These are phyloP conservation scores for Embidobia sp. DNA, from an alignment of 2,888 invertebrate genomes.

Conservation along the genomic window DNA sequence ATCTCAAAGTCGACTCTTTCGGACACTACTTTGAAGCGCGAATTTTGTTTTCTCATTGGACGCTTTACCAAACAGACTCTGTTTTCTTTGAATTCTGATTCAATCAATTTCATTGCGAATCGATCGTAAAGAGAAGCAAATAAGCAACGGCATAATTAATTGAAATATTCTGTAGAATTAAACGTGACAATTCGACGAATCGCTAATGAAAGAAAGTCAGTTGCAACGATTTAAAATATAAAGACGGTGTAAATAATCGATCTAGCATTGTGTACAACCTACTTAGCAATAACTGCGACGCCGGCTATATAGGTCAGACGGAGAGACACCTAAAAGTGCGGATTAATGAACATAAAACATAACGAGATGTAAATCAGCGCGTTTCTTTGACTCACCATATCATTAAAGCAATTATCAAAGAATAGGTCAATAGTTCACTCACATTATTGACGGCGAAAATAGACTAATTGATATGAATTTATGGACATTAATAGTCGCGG, in stretches of 20 bases:
- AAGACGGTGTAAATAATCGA: constrained; percentile 31
- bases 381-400: constrained; percentile 5
- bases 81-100: no score
- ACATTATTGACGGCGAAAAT: not conserved
- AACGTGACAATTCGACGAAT: no score
- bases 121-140: no score
- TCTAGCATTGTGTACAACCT: constrained; percentile 14
- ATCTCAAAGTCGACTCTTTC: no score
- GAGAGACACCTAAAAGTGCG: constrained; percentile 22
- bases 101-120: no score
- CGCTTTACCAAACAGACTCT: no score
- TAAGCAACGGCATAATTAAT: no score
- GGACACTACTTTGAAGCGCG: no score
- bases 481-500: not conserved
- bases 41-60: no score
- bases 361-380: constrained; percentile 30
- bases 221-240: constrained; percentile 13
- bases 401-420: constrained; percentile 24
- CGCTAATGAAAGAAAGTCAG: constrained; percentile 2
- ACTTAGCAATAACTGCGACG: constrained; percentile 15
- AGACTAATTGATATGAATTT: constrained; percentile 4
- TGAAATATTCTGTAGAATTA: no score
- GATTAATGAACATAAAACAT: constrained; percentile 37
- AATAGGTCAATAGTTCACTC: constrained; percentile 22
- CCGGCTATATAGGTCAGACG: constrained; percentile 26